Evolutionary conservation across 1,140 invertebrate species (phyloP), one percentile per base, ranked within the genome.

Genomic region (Diplogasteroides magnus): DNA sequence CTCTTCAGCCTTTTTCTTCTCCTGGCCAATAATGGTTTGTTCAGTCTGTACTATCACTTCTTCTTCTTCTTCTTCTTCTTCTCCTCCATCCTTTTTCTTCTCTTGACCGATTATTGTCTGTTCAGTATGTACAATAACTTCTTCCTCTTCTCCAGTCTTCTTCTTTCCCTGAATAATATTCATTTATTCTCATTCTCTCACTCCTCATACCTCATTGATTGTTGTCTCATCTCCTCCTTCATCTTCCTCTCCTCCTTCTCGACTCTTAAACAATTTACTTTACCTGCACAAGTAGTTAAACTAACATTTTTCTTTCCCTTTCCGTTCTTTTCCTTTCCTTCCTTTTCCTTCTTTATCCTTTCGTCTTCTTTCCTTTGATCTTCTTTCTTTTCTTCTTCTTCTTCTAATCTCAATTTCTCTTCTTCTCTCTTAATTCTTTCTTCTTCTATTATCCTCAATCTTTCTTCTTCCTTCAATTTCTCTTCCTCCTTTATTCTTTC

Each of bases 81-180:
- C 31, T 65, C 32, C 60, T 28, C 55, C 56, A 48, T 6, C 19
- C n/a, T 25, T 64, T 27, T 64, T 31, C 62, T 64, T 64, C 62
- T 2, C 13, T 37, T 23, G 15, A 15, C 13, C n/a, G 2, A 15
- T 64, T 31, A 64, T 15, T 28, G 14, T 31, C 2, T 31, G 14
- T 64, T 28, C 28, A n/a, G 62, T 31, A 15, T 23, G 62, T 37
- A 64, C 62, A 28, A 25, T 31, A 37, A 19, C 57, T 66, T 66
- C 64, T 32, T 26, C 37, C 2, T 58, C 25, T n/a, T n/a, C n/a
- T n/a, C n/a, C n/a, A n/a, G n/a, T n/a, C n/a, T n/a, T n/a, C n/a
- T n/a, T n/a, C n/a, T n/a, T n/a, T n/a, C n/a, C n/a, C n/a, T n/a
- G n/a, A n/a, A n/a, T n/a, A n/a, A n/a, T n/a, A n/a, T n/a, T n/a